A percentile compares a stretch with the other conserved stretches of the same genome.
phyloP scores from a whole-genome alignment of 2,797 vertebrate genomes.

The Leucoraja ocellata region DNA sequence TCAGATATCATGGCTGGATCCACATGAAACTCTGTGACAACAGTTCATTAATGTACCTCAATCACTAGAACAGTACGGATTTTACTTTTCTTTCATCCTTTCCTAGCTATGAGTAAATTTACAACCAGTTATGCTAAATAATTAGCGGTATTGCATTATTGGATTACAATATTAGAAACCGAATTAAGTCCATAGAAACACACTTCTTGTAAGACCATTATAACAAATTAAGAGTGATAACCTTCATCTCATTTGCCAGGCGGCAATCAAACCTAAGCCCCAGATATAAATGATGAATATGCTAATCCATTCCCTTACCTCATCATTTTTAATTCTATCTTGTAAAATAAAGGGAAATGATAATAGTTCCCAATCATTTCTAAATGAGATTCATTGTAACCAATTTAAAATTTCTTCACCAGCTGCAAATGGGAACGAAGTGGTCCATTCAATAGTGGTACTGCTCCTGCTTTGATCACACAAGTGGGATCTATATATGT shows the following conservation, averaged over 20 bases:
- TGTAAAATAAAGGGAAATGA: not conserved
- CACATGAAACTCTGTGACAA: not conserved
- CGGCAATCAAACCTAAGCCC: not conserved
- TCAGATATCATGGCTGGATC: not conserved
- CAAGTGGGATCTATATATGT: too few species aligned
- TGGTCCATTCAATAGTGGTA: not conserved
- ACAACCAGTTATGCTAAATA: not conserved
- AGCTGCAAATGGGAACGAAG: not conserved
- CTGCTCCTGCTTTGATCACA: not conserved
- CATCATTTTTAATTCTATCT: not conserved
- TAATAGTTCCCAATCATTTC: not conserved
- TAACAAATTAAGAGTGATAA: not conserved
- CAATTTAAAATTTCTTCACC: not conserved
- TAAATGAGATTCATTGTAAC: not conserved
- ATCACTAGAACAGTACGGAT: not conserved
- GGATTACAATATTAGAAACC: not conserved
- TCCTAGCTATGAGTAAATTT: not conserved
- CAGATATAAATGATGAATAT: not conserved
- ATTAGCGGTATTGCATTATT: not conserved
- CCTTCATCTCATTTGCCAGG: not conserved
- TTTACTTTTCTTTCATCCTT: not conserved
- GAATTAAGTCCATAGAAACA: not conserved
- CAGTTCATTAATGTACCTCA: not conserved
- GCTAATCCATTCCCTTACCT: not conserved
- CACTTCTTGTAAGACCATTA: not conserved